A percentile compares a stretch with the other conserved stretches of the same genome.
phyloP scores from a whole-genome alignment of 2,888 invertebrate genomes.

The Microctonus brassicae region DNA sequence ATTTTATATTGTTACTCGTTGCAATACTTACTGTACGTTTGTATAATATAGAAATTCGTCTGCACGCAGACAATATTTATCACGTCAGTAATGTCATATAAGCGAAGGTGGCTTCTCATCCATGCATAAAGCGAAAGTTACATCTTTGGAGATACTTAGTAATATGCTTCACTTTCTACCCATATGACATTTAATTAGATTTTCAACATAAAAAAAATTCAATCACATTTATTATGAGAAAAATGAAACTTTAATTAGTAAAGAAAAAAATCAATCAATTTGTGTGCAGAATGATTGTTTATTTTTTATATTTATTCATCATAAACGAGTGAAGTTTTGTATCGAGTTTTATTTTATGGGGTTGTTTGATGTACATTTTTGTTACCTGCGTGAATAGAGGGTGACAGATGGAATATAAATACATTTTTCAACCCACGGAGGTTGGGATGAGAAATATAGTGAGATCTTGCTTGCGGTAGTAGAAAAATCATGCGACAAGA shows the following conservation, averaged over 20 bases:
- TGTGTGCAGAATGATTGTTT: background rate
- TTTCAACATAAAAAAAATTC: background rate
- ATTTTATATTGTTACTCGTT: background rate
- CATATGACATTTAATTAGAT: slow-evolving; percentile 31
- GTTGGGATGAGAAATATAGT: slow-evolving; percentile 42
- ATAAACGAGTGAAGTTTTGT: background rate
- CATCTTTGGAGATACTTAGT: slow-evolving; percentile 56
- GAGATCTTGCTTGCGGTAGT: slow-evolving; percentile 27
- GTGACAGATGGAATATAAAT: slow-evolving; percentile 66
- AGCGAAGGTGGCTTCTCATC: slow-evolving; percentile 59
- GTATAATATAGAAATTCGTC: no score
- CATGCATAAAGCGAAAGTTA: slow-evolving; percentile 65
- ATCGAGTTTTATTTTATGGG: background rate
- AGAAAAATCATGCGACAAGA: slow-evolving; percentile 38
- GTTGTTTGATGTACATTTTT: slow-evolving; percentile 31
- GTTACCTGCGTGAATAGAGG: slow-evolving; percentile 54
- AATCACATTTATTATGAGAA: background rate
- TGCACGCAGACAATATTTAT: slow-evolving; percentile 42
- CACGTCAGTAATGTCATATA: slow-evolving; percentile 32
- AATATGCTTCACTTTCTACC: slow-evolving; percentile 43
- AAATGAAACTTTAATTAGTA: background rate
- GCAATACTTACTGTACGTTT: no score
- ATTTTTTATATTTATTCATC: no score
- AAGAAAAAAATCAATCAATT: slow-evolving; percentile 1
- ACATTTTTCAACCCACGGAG: slow-evolving; percentile 58